Percentiles rank a stretch among this genome's conserved stretches.
phyloP scores from a whole-genome alignment of 2,113 vertebrate genomes.

The Gambusia holbrooki region DNA sequence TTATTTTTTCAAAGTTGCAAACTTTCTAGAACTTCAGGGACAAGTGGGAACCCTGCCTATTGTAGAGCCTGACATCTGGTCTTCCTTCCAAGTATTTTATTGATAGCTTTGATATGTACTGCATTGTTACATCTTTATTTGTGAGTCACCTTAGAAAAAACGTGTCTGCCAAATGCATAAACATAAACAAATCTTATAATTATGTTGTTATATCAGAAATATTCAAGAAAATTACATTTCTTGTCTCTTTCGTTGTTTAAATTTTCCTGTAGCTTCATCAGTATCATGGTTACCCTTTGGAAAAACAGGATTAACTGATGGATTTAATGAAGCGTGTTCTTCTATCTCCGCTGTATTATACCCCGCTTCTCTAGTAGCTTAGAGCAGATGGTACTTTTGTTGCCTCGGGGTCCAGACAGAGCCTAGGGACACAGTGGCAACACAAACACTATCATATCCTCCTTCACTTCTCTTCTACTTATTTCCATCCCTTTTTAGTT shows the following conservation, averaged over 20 bases:
- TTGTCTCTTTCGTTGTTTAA: background rate
- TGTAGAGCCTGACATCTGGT: no score
- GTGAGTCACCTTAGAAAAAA: no score
- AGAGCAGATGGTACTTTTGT: constrained; percentile 43
- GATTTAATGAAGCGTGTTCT: constrained; percentile 31
- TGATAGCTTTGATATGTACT: no score
- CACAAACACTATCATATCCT: constrained; percentile 55
- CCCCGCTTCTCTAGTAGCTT: constrained; percentile 12
- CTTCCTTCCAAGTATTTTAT: no score
- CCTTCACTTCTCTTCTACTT: constrained; percentile 38
- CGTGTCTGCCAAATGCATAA: no score
- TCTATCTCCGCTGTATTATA: constrained; percentile 13
- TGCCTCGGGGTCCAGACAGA: constrained; percentile 59
- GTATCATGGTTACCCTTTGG: constrained; percentile 5
- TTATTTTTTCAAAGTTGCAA: no score
- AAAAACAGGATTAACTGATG: constrained; percentile 16
- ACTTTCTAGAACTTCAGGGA: no score
- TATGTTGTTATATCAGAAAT: no score
- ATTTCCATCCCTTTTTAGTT: constrained; percentile 12
- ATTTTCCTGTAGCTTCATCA: background rate
- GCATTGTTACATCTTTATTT: no score
- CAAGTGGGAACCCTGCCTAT: no score
- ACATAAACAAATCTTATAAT: no score
- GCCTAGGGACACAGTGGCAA: constrained; percentile 46
- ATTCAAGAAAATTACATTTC: no score